Percentiles rank a stretch among this genome's conserved stretches.
Evolutionary conservation across 2,797 vertebrate species (phyloP).

Genomic region (Aythya fuligula): DNA sequence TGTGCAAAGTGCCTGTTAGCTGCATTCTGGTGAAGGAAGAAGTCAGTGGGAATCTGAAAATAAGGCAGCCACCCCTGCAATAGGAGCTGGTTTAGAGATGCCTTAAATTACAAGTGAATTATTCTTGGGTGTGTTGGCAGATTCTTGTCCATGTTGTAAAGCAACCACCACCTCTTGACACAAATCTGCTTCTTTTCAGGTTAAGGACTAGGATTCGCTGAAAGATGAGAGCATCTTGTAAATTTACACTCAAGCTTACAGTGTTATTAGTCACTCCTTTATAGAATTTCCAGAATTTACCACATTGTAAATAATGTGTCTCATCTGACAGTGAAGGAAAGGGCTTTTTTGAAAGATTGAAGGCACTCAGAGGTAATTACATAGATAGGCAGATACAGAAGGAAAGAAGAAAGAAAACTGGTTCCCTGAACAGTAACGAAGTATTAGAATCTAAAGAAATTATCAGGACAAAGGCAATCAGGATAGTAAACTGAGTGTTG

Average conservation of each 20-base stretch:
- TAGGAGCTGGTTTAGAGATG: background rate
- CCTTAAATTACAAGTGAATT: background rate
- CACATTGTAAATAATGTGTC: background rate
- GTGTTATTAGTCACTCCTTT: background rate
- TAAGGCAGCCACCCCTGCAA: background rate
- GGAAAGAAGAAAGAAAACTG: background rate
- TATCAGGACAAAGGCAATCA: background rate
- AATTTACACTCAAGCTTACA: background rate
- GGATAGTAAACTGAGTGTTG: background rate
- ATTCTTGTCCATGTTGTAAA: background rate
- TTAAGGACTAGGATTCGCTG: background rate
- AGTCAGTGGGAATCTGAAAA: background rate
- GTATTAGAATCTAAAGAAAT: background rate
- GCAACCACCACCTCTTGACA: background rate
- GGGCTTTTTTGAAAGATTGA: background rate
- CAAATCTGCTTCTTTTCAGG: background rate
- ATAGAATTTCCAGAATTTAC: background rate
- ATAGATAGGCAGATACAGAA: background rate
- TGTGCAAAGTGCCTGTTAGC: background rate
- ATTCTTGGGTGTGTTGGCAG: background rate
- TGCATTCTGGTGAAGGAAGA: background rate
- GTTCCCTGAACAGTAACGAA: background rate
- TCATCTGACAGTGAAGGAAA: background rate
- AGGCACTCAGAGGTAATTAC: background rate
- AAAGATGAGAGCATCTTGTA: background rate